Percentiles rank a stretch among this genome's conserved stretches.
phyloP scores from a whole-genome alignment of 2,888 invertebrate species.

The Athrips mouffetella region DNA sequence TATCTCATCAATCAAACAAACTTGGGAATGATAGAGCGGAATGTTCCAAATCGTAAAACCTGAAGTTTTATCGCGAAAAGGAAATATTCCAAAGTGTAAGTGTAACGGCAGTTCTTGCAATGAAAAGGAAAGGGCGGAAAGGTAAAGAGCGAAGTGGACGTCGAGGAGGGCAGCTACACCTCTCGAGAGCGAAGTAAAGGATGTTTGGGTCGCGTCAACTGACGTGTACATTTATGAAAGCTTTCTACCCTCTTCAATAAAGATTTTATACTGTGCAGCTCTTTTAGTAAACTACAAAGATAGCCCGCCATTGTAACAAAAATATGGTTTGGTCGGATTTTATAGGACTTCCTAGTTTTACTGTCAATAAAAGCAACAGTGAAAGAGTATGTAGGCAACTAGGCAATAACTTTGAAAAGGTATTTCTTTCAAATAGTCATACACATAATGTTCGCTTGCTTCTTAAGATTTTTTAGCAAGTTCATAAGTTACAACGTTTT shows the following conservation, averaged over 20 bases:
- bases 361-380: not conserved
- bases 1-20: constrained; percentile 29
- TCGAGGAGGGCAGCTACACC: constrained; percentile 52
- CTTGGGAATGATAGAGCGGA: constrained; percentile 22
- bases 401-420: too few relatives aligned
- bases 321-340: constrained; percentile 4
- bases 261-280: constrained; percentile 45
- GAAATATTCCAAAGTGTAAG: constrained; percentile 39
- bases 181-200: constrained; percentile 60
- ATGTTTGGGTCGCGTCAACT: constrained; percentile 62
- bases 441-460: not conserved
- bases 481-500: not conserved
- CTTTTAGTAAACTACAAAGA: constrained; percentile 37
- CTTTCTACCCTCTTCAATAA: constrained; percentile 41
- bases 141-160: constrained; percentile 55
- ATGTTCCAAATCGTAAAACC: constrained; percentile 20
- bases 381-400: constrained; percentile 55
- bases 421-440: not conserved
- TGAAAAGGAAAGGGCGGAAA: constrained; percentile 42
- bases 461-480: not conserved
- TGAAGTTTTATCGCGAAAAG: constrained; percentile 25
- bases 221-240: constrained; percentile 63
- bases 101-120: constrained; percentile 37
- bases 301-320: constrained; percentile 11
- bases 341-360: not conserved